A percentile compares a stretch with the other conserved stretches of the same genome.
These are phyloP conservation scores for Beroe ovata DNA, from an alignment of 37 sponge, comb jelly and placozoan species.

Conservation along the genomic window DNA sequence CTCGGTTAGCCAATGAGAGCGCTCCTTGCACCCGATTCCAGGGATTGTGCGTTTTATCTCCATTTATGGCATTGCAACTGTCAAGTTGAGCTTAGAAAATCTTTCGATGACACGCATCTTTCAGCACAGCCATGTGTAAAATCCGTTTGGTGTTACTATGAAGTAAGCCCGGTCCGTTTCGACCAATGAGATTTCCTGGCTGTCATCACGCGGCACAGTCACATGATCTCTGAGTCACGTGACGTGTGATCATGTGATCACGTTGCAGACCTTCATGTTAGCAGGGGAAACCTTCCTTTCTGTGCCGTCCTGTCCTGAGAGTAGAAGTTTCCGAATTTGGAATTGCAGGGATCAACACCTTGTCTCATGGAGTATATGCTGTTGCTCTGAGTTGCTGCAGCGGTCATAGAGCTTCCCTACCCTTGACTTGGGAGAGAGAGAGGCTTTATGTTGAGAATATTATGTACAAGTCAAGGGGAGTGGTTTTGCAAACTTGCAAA, in stretches of 20 bases:
- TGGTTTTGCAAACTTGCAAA: no score
- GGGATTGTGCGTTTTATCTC: constrained; percentile 26
- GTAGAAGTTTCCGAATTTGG: not conserved
- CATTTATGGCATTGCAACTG: constrained; percentile 52
- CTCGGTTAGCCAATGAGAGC: not conserved
- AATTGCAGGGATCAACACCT: not conserved
- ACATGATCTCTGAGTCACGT: not conserved
- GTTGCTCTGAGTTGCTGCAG: no score
- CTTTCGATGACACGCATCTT: constrained; percentile 44
- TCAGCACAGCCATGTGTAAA: constrained; percentile 49
- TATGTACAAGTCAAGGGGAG: no score
- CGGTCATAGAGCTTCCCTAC: no score
- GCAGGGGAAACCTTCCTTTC: not conserved
- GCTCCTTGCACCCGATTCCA: constrained; percentile 19
- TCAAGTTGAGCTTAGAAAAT: constrained; percentile 56
- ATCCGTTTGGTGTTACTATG: not conserved
- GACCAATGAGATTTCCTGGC: not conserved
- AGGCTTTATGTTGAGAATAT: no score
- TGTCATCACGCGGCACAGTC: not conserved
- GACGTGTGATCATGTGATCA: no score
- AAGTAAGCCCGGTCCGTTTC: not conserved
- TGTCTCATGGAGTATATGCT: no score
- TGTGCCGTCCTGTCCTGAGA: not conserved
- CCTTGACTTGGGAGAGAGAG: no score
- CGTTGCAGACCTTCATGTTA: no score